phyloP scores from a whole-genome alignment of 2,888 invertebrate species.

The Diarsia dahlii region DNA sequence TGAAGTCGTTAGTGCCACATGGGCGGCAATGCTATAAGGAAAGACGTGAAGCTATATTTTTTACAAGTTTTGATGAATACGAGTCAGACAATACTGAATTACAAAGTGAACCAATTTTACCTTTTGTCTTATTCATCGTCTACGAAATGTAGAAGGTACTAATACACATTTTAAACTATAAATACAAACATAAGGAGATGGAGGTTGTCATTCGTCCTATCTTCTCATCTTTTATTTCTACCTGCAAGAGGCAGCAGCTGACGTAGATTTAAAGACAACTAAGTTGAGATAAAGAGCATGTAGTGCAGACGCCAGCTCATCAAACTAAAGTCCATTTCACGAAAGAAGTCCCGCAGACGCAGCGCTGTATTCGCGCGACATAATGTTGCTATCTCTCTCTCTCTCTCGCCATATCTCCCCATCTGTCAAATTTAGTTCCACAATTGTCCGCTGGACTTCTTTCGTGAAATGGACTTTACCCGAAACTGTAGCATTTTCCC shows the following conservation, averaged over 20 bases:
- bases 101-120: not conserved
- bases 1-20: conserved; percentile 75
- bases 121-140: not conserved
- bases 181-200: not conserved
- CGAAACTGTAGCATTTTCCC: too few species aligned
- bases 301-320: too few species aligned
- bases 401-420: too few species aligned
- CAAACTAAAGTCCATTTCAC: too few species aligned
- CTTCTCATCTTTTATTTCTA: not conserved
- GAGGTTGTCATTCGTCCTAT: not conserved
- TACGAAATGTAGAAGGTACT: not conserved
- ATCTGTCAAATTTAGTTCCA: too few species aligned
- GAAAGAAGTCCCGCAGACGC: too few species aligned
- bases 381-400: too few species aligned
- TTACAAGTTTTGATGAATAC: not conserved
- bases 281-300: not conserved
- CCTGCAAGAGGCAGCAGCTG: not conserved
- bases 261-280: not conserved
- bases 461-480: too few species aligned
- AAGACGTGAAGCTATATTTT: conserved; percentile 10
- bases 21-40: conserved; percentile 15
- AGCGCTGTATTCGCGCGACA: too few species aligned
- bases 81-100: not conserved
- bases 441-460: too few species aligned
- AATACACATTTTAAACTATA: not conserved